Evolutionary conservation across 1,140 invertebrate genomes (phyloP).

Genomic region (Elymnias hypermnestra): DNA sequence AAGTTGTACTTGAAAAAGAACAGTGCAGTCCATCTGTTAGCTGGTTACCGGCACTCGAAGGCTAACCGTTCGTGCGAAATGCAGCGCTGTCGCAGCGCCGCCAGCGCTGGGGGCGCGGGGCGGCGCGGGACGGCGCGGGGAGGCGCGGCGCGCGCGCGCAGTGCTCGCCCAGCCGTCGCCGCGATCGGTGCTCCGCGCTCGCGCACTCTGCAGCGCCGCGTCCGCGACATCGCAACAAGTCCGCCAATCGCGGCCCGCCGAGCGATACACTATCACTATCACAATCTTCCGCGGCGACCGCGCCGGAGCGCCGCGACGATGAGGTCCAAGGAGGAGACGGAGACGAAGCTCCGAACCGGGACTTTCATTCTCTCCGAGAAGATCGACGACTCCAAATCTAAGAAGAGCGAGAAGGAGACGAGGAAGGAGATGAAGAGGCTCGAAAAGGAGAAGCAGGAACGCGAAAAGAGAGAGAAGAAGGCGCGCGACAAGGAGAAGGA

Average conservation of each 20-base stretch:
- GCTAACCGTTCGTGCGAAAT: too few species aligned
- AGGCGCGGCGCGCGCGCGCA: too few species aligned
- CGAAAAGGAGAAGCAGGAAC: constrained; percentile 71
- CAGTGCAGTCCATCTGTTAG: too few species aligned
- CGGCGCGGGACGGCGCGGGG: too few species aligned
- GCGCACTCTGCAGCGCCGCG: constrained; percentile 29
- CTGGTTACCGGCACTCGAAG: too few species aligned
- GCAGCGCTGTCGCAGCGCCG: too few species aligned
- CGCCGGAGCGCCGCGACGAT: too few species aligned
- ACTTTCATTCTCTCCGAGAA: constrained; percentile 75
- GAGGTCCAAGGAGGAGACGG: constrained; percentile 70
- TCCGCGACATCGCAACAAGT: constrained; percentile 40
- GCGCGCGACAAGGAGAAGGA: constrained; percentile 72
- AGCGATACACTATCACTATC: constrained; percentile 40
- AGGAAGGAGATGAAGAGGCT: constrained; percentile 74
- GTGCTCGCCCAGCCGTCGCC: constrained; percentile 34
- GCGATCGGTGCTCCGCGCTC: constrained; percentile 31
- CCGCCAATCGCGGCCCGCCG: constrained; percentile 46
- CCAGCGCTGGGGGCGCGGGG: too few species aligned
- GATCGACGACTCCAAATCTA: constrained; percentile 70
- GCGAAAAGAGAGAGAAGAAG: constrained; percentile 74
- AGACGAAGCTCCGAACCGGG: constrained; percentile 61
- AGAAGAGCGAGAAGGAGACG: constrained; percentile 70
- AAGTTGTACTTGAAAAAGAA: too few species aligned
- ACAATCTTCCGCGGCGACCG: too few species aligned